Base-by-base conservation (phyloP, 1,140 invertebrate species). In the Aphidius gifuensis region DNA sequence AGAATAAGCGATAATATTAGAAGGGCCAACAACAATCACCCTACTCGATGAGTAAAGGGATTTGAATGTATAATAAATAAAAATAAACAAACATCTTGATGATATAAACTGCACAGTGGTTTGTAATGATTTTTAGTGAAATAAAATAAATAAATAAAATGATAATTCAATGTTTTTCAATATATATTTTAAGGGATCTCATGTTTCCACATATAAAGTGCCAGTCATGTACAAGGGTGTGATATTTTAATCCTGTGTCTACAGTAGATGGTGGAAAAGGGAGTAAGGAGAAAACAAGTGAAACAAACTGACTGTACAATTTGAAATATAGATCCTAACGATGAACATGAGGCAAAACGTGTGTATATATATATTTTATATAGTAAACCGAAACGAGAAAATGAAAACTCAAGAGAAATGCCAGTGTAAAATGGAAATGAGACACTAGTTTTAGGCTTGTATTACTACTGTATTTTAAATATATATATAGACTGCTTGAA, bases 1-100 rank as follows among this genome's bases (percentile, higher is more conserved):
- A 47, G 55, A 63, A 61, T 66, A 66, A 66, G 61, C 54, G 65
- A 23, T 59, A 61, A 51, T 58, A 64, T 66, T 61, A 64, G 54
- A 59, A 58, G 59, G 16, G 50, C 61, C 61, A 66, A 61, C 65
- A 63, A 66, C 61, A 58, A 21, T 32, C 7, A 48, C 58, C 53
- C 21, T 21, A 7, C 46, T 38, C 50, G 40, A 58, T 61, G 58
- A 57, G 45, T 48, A 39, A 8, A 48, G 45, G 55, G 61, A 63
- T 64, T 63, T 63, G 58, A 63, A 66, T 66, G 58, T 58, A 61
- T 66, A 16, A 16, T 16, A 16, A 16, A 16, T 16, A 66, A 61
- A 66, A 61, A 66, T 59, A 61, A 49, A 58, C 63, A 45, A 48
- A 32, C 45, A 38, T 38, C 23, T 53, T 23, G 46, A 32, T 63